Percentiles rank a stretch among this genome's conserved stretches.
These are phyloP conservation scores for Tetragnatha versicolor DNA, from an alignment of 1,140 invertebrate species.

Conservation along the genomic window DNA sequence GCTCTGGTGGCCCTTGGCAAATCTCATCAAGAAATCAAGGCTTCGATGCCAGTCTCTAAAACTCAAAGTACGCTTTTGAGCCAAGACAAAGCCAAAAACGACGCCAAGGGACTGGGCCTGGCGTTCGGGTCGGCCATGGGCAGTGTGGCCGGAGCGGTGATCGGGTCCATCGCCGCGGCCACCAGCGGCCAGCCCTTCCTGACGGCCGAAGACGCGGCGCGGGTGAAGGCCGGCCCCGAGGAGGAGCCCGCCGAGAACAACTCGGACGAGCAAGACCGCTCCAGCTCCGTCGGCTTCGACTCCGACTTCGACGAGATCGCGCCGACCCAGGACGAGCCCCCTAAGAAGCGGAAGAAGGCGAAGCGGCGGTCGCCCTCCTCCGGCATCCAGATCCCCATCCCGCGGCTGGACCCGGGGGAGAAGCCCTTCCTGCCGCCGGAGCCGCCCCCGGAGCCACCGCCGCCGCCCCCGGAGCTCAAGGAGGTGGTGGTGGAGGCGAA, in stretches of 20 bases:
- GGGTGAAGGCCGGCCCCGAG: neutral
- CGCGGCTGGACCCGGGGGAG: constrained; percentile 10
- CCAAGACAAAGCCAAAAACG: constrained; percentile 45
- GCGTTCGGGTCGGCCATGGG: constrained; percentile 45
- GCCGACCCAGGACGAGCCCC: constrained; percentile 46
- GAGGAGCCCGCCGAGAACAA: constrained; percentile 58
- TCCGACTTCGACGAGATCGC: constrained; percentile 79
- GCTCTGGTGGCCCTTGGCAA: constrained; percentile 87
- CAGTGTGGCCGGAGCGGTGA: constrained; percentile 29
- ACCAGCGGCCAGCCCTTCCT: constrained; percentile 53
- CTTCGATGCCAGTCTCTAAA: constrained; percentile 26
- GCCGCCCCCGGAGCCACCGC: neutral
- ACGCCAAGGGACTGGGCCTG: constrained; percentile 60
- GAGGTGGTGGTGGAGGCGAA: constrained; percentile 33
- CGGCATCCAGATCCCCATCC: constrained; percentile 37
- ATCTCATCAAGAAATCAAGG: constrained; percentile 69
- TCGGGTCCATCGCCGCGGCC: constrained; percentile 41
- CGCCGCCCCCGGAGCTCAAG: neutral
- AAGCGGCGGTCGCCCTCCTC: constrained; percentile 32
- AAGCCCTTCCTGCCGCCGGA: constrained; percentile 11
- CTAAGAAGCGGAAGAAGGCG: constrained; percentile 58
- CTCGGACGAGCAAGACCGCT: constrained; percentile 76
- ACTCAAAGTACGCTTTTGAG: constrained; percentile 48
- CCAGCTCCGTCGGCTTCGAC: constrained; percentile 93
- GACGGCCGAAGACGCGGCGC: neutral